Evolutionary conservation across 2,797 vertebrate genomes (phyloP), one percentile per base, ranked within the genome.

Genomic region (Xenops minutus): DNA sequence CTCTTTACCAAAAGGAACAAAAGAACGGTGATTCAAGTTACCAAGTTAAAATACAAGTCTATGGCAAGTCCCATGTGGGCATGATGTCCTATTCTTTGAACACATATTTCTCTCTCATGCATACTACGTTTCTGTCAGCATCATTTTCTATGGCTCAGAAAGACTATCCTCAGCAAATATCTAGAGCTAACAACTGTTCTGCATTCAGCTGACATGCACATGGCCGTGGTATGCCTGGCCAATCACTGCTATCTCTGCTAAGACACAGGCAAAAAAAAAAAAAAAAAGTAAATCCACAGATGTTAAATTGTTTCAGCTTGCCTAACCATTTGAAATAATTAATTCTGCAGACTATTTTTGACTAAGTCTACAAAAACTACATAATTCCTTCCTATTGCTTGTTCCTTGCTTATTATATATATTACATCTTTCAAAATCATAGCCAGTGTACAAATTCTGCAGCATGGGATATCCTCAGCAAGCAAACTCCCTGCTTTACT

Each of bases 291-390:
- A 82, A 63, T 48, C 49, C 88, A 88, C 93, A 95, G 95, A 96
- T 96, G 93, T 95, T 95, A 92, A 92, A 94, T 92, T 94, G 85
- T 91, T 81, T 81, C 93, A 95, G 93, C 82, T 95, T 91, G 66
- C 66, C 79, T 89, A 91, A 78, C 41, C 43, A 43, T 88, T 88
- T 78, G 52, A 88, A 95, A 73, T 61, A 85, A 94, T 93, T 93
- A 89, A 81, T 88, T 85, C 85, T 68, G 66, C 76, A 88, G 79
- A 85, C 64, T 92, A 81, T 92, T 96, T 96, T 79, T 94, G 62
- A 83, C 79, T 91, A 55, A 67, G 59, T 66, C 64, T 83, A 84
- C 85, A 81, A 71, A 94, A 95, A 46, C 56, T 18, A 46, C 54
- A 83, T 64, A 0, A 61, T 89, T 86, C 68, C 44, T 80, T 71